Evolutionary conservation across 1,140 invertebrate genomes (phyloP).

Genomic region (Kradibia gibbosae): DNA sequence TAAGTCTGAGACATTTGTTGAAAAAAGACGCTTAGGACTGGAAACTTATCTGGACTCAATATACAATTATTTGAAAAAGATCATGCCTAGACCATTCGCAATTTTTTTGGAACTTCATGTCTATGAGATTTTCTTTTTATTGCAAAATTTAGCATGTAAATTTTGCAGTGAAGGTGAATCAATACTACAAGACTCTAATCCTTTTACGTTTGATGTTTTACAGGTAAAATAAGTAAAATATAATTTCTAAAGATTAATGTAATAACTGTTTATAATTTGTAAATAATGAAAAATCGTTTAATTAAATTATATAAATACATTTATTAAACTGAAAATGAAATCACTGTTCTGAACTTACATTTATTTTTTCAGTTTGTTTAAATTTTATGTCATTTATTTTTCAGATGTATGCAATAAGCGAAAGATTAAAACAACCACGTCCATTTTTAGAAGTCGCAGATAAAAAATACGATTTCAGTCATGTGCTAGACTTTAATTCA

Average conservation of each 20-base stretch:
- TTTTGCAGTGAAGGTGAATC: constrained; percentile 81
- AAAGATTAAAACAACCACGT: constrained; percentile 88
- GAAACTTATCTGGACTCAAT: constrained; percentile 87
- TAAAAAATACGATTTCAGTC: constrained; percentile 86
- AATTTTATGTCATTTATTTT: constrained; percentile 60
- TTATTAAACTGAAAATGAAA: neutral
- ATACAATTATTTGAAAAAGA: constrained; percentile 80
- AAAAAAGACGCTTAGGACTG: constrained; percentile 84
- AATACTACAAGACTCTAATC: constrained; percentile 75
- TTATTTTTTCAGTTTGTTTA: neutral
- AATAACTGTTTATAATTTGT: no score
- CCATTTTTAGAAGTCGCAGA: constrained; percentile 81
- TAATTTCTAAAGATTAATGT: neutral
- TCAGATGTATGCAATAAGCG: constrained; percentile 89
- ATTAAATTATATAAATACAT: no score
- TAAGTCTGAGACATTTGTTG: constrained; percentile 86
- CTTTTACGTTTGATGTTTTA: constrained; percentile 80
- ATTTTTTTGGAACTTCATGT: constrained; percentile 86
- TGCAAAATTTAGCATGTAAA: constrained; percentile 83
- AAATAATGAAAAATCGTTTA: no score
- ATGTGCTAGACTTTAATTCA: constrained; percentile 91
- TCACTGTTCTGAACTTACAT: neutral
- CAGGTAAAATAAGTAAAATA: constrained; percentile 74
- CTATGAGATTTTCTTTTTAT: constrained; percentile 87
- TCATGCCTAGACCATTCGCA: constrained; percentile 83